Evolutionary conservation across 2,797 vertebrate species (phyloP), one percentile per base, ranked within the genome.

Genomic region (Dromococcyx pavoninus): DNA sequence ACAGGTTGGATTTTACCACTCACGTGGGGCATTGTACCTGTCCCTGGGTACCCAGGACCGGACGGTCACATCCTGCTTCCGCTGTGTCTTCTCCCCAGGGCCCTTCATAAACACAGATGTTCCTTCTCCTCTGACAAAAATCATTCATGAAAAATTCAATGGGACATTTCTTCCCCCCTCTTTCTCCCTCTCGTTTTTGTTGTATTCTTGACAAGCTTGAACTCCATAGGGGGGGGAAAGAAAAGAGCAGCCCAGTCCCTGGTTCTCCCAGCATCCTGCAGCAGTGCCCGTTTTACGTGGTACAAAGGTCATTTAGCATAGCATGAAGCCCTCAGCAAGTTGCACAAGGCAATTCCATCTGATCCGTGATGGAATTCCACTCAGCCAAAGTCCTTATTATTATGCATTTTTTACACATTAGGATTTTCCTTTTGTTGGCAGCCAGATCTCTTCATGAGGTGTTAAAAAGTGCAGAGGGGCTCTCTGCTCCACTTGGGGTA

Each of bases 391-490:
- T 95, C 96, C 93, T 97, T 94, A 94, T 97, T 94, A 96, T 97
- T 95, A 93, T 93, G 95, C 94, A 94, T 95, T 97, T 96, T 98
- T 97, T 97, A 91, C 96, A 96, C 96, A 97, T 95, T 93, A 97
- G 96, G 97, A 91, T 97, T 97, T 97, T 93, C 95, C 94, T 94
- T 97, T 97, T 97, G 94, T 96, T 96, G 95, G 93, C 74, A 93
- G 94, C 96, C 94, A 93, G 96, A 96, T 96, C 96, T 95, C 93
- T 94, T 97, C 93, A 95, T 86, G 95, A 97, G 97, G 95, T 96
- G 94, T 96, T 97, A 97, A 97, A 95, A 97, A 97, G 98, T 98
- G 97, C 98, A 98, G 97, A 97, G 96, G 96, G 97, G 97, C 98
- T 98, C 97, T 97, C 94, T 96, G 95, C 96, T 96, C 88, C 95